Evolutionary conservation across 2,113 vertebrate genomes (phyloP), one percentile per base, ranked within the genome.

Genomic region (Camelus dromedarius): DNA sequence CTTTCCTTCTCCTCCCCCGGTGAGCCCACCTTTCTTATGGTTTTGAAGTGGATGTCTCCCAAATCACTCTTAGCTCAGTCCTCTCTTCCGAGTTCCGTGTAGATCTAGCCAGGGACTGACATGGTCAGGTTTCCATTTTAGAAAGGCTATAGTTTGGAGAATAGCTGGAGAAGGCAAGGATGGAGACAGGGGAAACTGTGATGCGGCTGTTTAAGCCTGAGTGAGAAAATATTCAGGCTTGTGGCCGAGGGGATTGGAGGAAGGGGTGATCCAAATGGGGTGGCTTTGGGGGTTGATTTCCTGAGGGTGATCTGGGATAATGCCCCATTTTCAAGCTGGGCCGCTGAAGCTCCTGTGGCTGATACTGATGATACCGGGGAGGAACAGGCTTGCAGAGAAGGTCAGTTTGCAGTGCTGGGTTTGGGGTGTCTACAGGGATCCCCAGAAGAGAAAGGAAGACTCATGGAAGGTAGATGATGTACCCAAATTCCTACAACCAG

Each of bases 171-270:
- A 87, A 52, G 69, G 10, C 60, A 2, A 1, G 5, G 19, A 48
- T 42, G 52, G 48, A 15, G 20, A 3, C 2, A 0, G 6, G 16
- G 48, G 38, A 54, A 82, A 2, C 54, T 32, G 7, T 0, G 8
- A 58, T 13, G 54, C 13, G 8, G 42, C 67, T 50, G 20, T 15
- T 77, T 54, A 24, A 81, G 46, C 54, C 56, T 75, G 46, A 90
- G 56, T 16, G 62, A 54, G 66, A 75, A 38, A 28, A 20, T 16
- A 62, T 19, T 18, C 35, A 30, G 58, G 72, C 14, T 30, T 1
- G 60, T 20, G 32, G 20, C 13, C 28, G 9, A 50, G 8, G 35
- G 24, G 15, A 24, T 26, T 15, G 26, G 4, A 32, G 11, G 42
- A 24, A 11, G 8, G 48, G 26, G 5, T n/a, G 26, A 26, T 16